Evolutionary conservation across 2,113 vertebrate genomes (phyloP).

Genomic region (Chelonoidis abingdonii): DNA sequence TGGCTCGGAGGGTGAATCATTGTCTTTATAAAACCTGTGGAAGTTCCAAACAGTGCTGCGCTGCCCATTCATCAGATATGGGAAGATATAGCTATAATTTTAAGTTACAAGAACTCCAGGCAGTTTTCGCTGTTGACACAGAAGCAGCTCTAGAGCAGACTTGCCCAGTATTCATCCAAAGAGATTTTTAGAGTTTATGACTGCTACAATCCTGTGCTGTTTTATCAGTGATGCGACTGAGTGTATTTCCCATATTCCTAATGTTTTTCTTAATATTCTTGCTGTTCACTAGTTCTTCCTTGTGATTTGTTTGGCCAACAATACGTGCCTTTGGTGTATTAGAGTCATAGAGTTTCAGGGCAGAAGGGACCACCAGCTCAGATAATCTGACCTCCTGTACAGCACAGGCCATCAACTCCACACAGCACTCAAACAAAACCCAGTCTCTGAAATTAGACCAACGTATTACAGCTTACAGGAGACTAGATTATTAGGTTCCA

Average conservation of each 20-base stretch:
- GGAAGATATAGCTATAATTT: slow-evolving; percentile 22
- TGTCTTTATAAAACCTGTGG: slow-evolving; percentile 29
- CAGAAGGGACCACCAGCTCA: not conserved
- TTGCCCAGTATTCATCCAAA: slow-evolving; percentile 14
- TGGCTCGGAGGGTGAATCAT: slow-evolving; percentile 27
- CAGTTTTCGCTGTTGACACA: not conserved
- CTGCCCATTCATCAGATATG: slow-evolving; percentile 35
- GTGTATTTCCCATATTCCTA: not conserved
- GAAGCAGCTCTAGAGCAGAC: not conserved
- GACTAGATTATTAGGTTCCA: not conserved
- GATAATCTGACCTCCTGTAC: not conserved
- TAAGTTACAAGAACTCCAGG: slow-evolving; percentile 23
- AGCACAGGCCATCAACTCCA: not conserved
- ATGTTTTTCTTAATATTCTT: not conserved
- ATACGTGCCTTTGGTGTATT: not conserved
- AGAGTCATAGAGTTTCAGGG: not conserved
- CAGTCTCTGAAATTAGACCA: not conserved
- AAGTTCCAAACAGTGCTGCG: slow-evolving; percentile 12
- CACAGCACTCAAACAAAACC: not conserved
- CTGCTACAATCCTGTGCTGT: not conserved
- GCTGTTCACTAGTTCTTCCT: not conserved
- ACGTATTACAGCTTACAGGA: not conserved
- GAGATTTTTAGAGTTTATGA: slow-evolving; percentile 30
- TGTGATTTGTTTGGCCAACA: not conserved
- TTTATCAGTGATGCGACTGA: not conserved